phyloP scores from a whole-genome alignment of 2,888 invertebrate genomes.

The Atrina japonica region DNA sequence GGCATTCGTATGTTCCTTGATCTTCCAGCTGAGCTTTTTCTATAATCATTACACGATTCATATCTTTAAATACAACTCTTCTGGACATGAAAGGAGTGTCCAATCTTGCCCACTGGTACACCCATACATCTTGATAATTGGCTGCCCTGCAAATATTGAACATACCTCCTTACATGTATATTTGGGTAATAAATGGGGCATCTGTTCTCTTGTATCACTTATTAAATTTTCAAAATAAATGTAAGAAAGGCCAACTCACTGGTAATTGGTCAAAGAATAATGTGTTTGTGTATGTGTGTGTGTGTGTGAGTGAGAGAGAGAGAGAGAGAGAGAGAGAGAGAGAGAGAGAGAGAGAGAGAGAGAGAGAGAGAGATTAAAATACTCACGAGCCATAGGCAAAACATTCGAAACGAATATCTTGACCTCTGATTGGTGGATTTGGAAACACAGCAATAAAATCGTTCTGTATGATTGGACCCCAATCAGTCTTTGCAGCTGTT shows the following conservation, averaged over 20 bases:
- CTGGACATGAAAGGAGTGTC: conserved; percentile 88
- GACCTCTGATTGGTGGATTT: conserved; percentile 93
- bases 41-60: conserved; percentile 92
- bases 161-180: not conserved
- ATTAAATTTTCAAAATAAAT: not conserved
- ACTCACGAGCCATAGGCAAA: conserved; percentile 95
- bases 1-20: conserved; percentile 94
- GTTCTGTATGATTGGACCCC: conserved; percentile 90
- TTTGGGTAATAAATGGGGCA: not conserved
- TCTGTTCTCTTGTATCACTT: not conserved
- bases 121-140: conserved; percentile 25
- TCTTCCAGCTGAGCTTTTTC: conserved; percentile 94
- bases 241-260: too few species aligned
- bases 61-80: conserved; percentile 87
- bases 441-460: conserved; percentile 98
- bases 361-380: too few species aligned
- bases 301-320: too few species aligned
- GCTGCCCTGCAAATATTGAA: conserved; percentile 30
- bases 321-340: too few species aligned
- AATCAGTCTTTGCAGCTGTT: conserved; percentile 66
- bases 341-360: too few species aligned
- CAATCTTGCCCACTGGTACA: conserved; percentile 68
- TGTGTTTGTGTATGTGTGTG: too few species aligned
- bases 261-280: too few species aligned
- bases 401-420: conserved; percentile 95